A percentile compares a stretch with the other conserved stretches of the same genome.
Evolutionary conservation across 2,797 vertebrate genomes (phyloP).

Genomic region (Dipus sagitta): DNA sequence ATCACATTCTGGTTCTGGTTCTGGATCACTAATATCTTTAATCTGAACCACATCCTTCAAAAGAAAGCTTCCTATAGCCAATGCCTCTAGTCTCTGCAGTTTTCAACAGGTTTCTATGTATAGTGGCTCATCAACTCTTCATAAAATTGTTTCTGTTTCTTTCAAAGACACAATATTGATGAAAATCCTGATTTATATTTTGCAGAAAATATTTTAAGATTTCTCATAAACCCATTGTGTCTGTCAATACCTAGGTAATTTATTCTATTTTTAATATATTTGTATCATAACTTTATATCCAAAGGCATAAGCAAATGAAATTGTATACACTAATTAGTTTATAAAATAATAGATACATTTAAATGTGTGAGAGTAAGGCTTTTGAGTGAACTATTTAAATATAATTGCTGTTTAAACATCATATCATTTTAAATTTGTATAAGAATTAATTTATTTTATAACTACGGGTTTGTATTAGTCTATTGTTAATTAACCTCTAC

Average conservation of each 20-base stretch:
- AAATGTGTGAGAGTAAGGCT: slow-evolving; percentile 58
- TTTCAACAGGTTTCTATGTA: slow-evolving; percentile 63
- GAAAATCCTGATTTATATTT: slow-evolving; percentile 44
- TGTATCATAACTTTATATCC: slow-evolving; percentile 63
- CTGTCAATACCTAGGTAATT: slow-evolving; percentile 33
- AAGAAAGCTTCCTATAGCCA: slow-evolving; percentile 9
- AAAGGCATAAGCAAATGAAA: slow-evolving; percentile 73
- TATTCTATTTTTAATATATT: slow-evolving; percentile 59
- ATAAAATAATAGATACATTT: slow-evolving; percentile 74
- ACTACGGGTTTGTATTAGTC: slow-evolving; percentile 42
- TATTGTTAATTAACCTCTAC: slow-evolving; percentile 66
- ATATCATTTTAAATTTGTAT: slow-evolving; percentile 62
- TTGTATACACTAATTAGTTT: slow-evolving; percentile 65
- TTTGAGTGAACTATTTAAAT: slow-evolving; percentile 71
- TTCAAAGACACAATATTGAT: slow-evolving; percentile 51
- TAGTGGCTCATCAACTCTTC: slow-evolving; percentile 8
- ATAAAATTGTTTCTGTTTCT: slow-evolving; percentile 35
- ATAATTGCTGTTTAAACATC: slow-evolving; percentile 75
- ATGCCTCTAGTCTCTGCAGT: slow-evolving; percentile 6
- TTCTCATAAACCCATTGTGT: not conserved
- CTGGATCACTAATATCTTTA: slow-evolving; percentile 15
- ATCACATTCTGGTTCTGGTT: slow-evolving; percentile 3
- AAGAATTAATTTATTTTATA: slow-evolving; percentile 74
- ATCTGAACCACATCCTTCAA: slow-evolving; percentile 56
- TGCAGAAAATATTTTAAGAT: slow-evolving; percentile 30